Evolutionary conservation across 2,888 invertebrate genomes (phyloP), one percentile per base, ranked within the genome.

Genomic region (Acanthosepion esculentum): DNA sequence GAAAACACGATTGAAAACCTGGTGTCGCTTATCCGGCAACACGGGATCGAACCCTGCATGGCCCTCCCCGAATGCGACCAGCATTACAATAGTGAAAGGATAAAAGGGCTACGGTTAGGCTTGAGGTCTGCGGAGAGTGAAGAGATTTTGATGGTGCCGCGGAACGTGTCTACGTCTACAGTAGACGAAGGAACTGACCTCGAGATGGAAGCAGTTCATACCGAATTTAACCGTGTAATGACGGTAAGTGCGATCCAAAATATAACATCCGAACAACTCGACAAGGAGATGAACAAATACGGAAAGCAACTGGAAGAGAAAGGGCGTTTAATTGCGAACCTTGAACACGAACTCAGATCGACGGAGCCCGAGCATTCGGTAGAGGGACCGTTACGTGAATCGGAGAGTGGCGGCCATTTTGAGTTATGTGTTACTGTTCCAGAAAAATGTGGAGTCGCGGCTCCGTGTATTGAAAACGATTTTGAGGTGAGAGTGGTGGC

Each of bases 1-100:
- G 98, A 98, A 97, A 98, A 98, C 97, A 97, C 98, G 95, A 98
- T 98, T 6, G 98, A 98, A 8, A 98, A 98, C 96, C 97, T 98
- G 91, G 98, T 98, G 64, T 98, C 98, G 95, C 98, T 98, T 94
- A 96, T 96, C 53, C 95, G 95, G 50, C 96, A 96, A 92, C 95
- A 95, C 94, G 93, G 95, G 48, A 94, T 93, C 48, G 95, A 95
- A 92, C 93, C 93, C 41, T 95, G 93, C 18, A 91, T 94, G 12
- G 78, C 94, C 55, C 94, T 94, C 55, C 93, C n/a, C 78, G 78
- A 78, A 18, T 78, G n/a, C 18, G n/a, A 78, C 78, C 94, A 53
- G 48, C 94, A 94, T 55, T 78, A 3, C 91, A 55, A 59, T 50
- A 59, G 12, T 55, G 78, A 48, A 55, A 91, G 48, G 48, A n/a